phyloP scores from a whole-genome alignment of 2,113 vertebrate genomes.

The Melanostigma gelatinosum region DNA sequence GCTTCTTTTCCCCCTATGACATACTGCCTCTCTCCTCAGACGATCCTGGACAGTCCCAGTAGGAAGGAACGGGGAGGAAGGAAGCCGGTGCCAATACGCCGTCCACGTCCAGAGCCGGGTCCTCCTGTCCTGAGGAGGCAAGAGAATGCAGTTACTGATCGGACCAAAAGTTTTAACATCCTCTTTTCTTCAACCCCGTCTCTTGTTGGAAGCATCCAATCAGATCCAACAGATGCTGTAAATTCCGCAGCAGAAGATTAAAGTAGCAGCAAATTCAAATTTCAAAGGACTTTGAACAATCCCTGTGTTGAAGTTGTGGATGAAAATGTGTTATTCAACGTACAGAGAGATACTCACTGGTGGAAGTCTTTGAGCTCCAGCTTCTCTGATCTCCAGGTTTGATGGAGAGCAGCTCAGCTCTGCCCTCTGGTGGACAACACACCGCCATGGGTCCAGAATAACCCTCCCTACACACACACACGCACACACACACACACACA shows the following conservation, averaged over 20 bases:
- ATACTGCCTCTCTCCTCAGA: constrained; percentile 42
- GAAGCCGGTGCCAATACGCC: constrained; percentile 30
- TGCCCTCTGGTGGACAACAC: constrained; percentile 70
- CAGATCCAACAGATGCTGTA: too few relatives aligned
- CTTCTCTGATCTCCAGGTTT: constrained; percentile 41
- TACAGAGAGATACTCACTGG: constrained; percentile 38
- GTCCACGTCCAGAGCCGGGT: constrained; percentile 17
- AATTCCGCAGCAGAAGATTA: too few relatives aligned
- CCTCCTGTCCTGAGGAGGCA: constrained; percentile 51
- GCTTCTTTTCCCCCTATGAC: constrained; percentile 5
- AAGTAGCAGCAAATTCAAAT: too few relatives aligned
- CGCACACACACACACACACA: constrained; percentile 11
- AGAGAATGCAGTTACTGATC: not conserved
- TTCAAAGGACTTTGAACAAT: too few relatives aligned
- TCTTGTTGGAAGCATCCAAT: too few relatives aligned
- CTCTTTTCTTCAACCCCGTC: too few relatives aligned
- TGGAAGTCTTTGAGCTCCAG: constrained; percentile 43
- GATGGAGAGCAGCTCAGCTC: constrained; percentile 28
- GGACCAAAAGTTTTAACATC: too few relatives aligned
- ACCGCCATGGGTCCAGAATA: constrained; percentile 34
- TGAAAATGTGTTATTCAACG: not conserved
- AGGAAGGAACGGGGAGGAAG: constrained; percentile 54
- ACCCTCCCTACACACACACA: constrained; percentile 44
- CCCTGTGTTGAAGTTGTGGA: too few relatives aligned
- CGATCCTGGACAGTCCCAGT: constrained; percentile 65